Evolutionary conservation across 1,140 invertebrate genomes (phyloP).

Genomic region (Diploscapter pachys): DNA sequence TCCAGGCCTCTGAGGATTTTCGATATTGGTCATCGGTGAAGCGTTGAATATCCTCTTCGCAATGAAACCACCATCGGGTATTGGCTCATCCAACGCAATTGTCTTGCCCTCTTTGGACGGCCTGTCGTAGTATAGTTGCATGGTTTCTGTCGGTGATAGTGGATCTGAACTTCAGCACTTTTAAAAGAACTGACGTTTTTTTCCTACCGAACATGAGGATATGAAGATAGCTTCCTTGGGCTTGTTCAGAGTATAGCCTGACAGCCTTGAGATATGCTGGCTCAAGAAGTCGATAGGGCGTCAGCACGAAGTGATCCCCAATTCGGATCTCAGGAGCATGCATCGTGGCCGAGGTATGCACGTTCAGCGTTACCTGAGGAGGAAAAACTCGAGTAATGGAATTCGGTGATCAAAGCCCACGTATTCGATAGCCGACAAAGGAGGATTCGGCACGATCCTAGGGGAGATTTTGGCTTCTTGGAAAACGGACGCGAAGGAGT

Average conservation of each 20-base stretch:
- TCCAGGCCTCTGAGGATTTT: conserved; percentile 26
- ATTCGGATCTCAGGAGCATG: conserved; percentile 42
- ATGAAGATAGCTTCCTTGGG: conserved; percentile 36
- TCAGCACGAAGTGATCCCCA: conserved; percentile 38
- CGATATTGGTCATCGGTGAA: conserved; percentile 29
- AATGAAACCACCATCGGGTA: conserved; percentile 39
- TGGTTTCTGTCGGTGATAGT: conserved; percentile 32
- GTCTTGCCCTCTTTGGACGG: conserved; percentile 26
- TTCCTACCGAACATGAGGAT: conserved; percentile 35
- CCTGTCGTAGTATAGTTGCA: conserved; percentile 36
- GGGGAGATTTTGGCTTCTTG: conserved; percentile 31
- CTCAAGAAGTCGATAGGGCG: conserved; percentile 37
- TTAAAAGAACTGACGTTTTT: conserved; percentile 1
- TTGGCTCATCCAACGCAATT: conserved; percentile 34
- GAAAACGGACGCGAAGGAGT: conserved; percentile 28
- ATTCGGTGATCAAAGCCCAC: conserved; percentile 11
- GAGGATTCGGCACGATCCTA: conserved; percentile 39
- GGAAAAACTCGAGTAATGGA: no score
- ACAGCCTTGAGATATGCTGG: conserved; percentile 35
- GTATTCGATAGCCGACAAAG: conserved; percentile 38
- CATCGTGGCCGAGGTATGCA: conserved; percentile 39
- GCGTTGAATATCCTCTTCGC: conserved; percentile 33
- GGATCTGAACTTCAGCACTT: conserved; percentile 22
- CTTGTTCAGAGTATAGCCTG: conserved; percentile 28
- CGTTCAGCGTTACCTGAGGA: conserved; percentile 37